Conservation (phyloP, 2,888 invertebrate genomes). For the Escarpia spicata region DNA sequence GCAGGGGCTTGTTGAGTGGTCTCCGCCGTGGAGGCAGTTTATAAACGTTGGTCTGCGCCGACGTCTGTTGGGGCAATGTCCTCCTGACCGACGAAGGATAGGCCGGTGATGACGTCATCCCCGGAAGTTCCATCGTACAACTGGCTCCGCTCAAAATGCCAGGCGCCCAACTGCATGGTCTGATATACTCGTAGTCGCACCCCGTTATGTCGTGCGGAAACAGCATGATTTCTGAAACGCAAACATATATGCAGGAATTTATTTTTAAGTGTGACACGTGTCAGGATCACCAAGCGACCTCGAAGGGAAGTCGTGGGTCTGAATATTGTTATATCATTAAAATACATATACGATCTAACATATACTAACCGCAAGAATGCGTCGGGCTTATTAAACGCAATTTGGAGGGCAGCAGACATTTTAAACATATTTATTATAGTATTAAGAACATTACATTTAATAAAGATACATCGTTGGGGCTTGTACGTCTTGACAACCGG, state of each 20-base stretch:
- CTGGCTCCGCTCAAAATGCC: background rate
- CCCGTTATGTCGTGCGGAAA: background rate
- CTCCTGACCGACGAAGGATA: background rate
- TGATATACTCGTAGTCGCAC: background rate
- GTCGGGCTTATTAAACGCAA: too few species aligned
- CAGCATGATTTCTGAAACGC: background rate
- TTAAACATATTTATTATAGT: too few species aligned
- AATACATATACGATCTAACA: too few species aligned
- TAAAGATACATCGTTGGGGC: too few species aligned
- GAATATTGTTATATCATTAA: too few species aligned
- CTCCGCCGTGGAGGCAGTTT: background rate
- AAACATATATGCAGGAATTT: background rate
- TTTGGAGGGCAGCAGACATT: too few species aligned
- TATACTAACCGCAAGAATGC: too few species aligned
- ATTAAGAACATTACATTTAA: too few species aligned
- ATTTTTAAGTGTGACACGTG: background rate
- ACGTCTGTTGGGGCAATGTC: background rate
- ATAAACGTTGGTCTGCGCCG: background rate
- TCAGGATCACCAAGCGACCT: too few species aligned
- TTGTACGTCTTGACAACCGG: too few species aligned
- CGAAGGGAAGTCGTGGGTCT: too few species aligned
- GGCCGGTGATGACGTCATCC: background rate
- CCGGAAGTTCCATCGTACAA: background rate
- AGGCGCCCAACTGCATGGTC: constrained; percentile 1
- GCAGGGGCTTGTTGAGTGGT: background rate